Conservation (phyloP, 2,797 vertebrate genomes). For the Chiloscyllium punctatum region DNA sequence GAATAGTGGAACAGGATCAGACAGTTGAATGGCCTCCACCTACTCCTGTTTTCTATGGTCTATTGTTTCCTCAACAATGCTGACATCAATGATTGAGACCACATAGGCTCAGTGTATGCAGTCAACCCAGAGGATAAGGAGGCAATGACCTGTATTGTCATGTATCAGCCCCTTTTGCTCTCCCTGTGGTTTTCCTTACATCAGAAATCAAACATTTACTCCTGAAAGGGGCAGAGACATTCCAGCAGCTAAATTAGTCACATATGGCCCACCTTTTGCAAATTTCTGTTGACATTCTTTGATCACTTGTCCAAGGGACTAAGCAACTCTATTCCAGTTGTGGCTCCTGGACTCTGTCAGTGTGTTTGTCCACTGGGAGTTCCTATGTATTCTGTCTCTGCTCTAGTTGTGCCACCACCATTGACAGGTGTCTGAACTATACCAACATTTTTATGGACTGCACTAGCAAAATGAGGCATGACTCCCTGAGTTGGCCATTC, state of each 20-base stretch:
- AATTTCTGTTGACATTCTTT: background rate
- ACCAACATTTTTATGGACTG: no score
- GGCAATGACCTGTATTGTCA: background rate
- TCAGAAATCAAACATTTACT: background rate
- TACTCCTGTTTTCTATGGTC: background rate
- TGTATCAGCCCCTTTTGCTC: background rate
- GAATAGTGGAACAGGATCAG: no score
- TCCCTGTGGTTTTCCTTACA: background rate
- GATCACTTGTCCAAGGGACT: background rate
- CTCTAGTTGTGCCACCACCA: no score
- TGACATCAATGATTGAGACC: background rate
- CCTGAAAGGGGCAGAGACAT: background rate
- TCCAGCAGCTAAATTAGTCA: background rate
- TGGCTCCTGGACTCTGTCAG: background rate
- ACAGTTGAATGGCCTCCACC: no score
- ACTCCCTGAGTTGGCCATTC: no score
- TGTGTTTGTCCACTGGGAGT: background rate
- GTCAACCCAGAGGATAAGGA: background rate
- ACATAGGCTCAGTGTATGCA: background rate
- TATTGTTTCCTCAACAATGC: background rate
- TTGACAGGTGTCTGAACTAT: no score
- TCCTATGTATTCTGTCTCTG: background rate
- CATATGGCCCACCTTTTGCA: background rate
- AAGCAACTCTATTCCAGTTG: background rate
- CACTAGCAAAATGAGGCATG: no score